Evolutionary conservation across 37 sponge, comb jelly and placozoan species (phyloP), one percentile per base, ranked within the genome.

Genomic region (Amphimedon queenslandica): DNA sequence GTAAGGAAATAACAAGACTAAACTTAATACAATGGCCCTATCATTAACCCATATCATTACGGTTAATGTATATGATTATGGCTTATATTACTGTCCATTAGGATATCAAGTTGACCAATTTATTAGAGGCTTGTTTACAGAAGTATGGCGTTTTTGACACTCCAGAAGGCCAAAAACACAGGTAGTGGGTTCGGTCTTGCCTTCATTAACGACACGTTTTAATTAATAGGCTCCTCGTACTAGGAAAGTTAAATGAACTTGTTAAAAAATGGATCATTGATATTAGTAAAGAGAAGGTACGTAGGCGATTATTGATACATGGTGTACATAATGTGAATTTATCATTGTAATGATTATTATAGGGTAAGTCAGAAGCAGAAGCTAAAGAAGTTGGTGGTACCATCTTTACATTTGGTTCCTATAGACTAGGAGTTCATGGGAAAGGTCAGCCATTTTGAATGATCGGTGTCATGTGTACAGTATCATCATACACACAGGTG

Each of bases 401-500:
- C 47, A 90, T 99, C 32, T 99, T 88, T 69, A 99, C 99, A 0
- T 99, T 99, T 82, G 99, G 99, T 55, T 99, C 99, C 21, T 99
- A 99, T 70, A 77, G 99, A 13, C 84, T 99, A 29, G 99, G 99
- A 40, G 99, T 99, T 1, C 99, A 99, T 75, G 96, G 92, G 30
- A 86, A 87, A 80, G 98, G 96, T 92, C 34, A 69, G 67, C 10
- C 36, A 42, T 3, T 3, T 2, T 33, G 6, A 18, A 5, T 40
- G 21, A 6, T 41, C 27, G 21, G 21, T 25, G 29, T 4, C 55
- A 57, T 39, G 64, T 41, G 76, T 27, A 37, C 77, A 75, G 33
- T 24, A 28, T 5, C 8, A 47, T 20, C 57, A 41, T 16, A 56
- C 40, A 51, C 21, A 1, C 64, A 92, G 99, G 99, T 42, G 99